Base-by-base conservation (phyloP, 2,113 vertebrate species). In the Furnarius figulus region DNA sequence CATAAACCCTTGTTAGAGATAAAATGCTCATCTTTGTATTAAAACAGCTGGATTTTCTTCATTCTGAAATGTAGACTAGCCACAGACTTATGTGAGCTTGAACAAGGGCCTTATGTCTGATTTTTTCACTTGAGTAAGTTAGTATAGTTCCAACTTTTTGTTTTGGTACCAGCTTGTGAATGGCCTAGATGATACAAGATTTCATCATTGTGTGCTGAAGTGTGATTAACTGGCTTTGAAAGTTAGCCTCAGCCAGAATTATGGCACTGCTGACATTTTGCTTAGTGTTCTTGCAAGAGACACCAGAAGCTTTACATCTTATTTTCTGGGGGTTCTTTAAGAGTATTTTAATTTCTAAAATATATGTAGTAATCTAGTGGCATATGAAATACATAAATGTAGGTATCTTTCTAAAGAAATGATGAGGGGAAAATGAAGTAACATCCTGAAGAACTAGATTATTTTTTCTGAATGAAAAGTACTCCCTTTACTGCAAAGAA, bases 21-120 rank as follows among this genome's bases (percentile, higher is more conserved):
- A 56, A 80, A 77, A 35, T 72, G 42, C 37, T 85, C 67, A 55
- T 82, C 39, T 87, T 74, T 49, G 16, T 95, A 10, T 87, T 71
- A 58, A 72, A 81, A 63, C 47, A 90, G 20, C 61, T 68, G 67
- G 9, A 20, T 35, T 8, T n/a, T 65, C 62, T 79, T 92, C 14
- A 27, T 82, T 79, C 39, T 84, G 46, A 58, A 30, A 24, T 74
- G 47, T 35, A 39, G 21, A 13, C 47, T 35, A 62, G 39, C 11
- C 3, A 8, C 52, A 61, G 59, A 31, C 58, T 80, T 68, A 15
- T 4, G 6, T 40, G 58, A 59, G 28, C 33, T 63, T 90, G 28
- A 90, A 67, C 46, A 84, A 81, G 42, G 44, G 37, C 47, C 39
- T 90, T 82, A 44, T 76, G 85, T 72, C 44, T 79, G 10, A 62